Evolutionary conservation across 2,113 vertebrate species (phyloP), one percentile per base, ranked within the genome.

Genomic region (Brachyhypopomus gauderio): DNA sequence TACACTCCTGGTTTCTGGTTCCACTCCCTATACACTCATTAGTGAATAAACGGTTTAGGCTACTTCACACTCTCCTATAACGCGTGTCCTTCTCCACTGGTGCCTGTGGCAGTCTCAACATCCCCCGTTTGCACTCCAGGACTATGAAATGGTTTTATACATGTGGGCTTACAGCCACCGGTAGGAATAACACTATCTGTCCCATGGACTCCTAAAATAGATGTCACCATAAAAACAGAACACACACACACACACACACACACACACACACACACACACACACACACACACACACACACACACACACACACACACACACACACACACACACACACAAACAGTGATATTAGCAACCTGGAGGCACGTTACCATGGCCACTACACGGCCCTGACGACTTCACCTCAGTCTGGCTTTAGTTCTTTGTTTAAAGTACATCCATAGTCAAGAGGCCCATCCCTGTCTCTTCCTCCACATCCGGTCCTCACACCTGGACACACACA

Each of bases 341-440:
- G 45, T 52, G 12, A 12, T 36, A 74, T 55, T 52, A 12, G 7
- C 17, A 66, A 34, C 27, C 25, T 56, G 45, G n/a, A 71, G 64
- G 16, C 45, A 36, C 0, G 79, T 80, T 74, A 38, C 79, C 71
- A 80, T 80, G 71, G 79, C 71, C 72, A 80, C 79, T 7, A 56
- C 45, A 66, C 4, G 3, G n/a, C 45, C 17, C 2, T 20, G 6
- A 11, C 41, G 5, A 70, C 19, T 75, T 75, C 19, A 56, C 12
- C 60, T 74, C 23, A 56, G 48, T 55, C 60, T 45, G 55, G 20
- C 4, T 36, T 56, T 23, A 56, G 58, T 60, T 58, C 12, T 56
- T 58, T 67, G 71, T 58, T 81, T 67, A 66, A 79, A 59, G 25
- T 56, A 70, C 3, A 78, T 58, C 41, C 64, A 69, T 17, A 34